Base-by-base conservation (phyloP, 1,140 invertebrate genomes). In the Diorhabda carinulata region DNA sequence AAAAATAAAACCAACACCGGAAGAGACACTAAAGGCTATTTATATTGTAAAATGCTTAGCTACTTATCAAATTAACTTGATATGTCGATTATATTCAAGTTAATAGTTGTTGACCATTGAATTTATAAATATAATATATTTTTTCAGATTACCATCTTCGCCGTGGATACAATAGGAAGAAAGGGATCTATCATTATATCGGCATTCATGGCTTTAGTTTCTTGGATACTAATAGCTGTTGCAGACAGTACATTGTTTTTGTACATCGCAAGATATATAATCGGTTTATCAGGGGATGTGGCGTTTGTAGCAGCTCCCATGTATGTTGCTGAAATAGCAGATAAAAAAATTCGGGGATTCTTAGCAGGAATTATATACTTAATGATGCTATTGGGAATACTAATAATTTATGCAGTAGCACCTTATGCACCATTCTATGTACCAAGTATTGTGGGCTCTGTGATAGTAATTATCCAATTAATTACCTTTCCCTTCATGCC, bases 141-240 rank as follows among this genome's bases (percentile, higher is more conserved):
- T 52, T 52, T 52, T 52, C 47, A 52, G 47, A n/a, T 87, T 6
- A 84, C 83, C 59, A 74, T 84, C 10, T 76, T 72, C 44, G 69
- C 84, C 7, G 84, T 90, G 2, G 88, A 92, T 73, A 84, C 81
- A 72, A 73, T 87, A 47, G 91, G 91, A 3, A 78, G 91, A 3
- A 90, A 88, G 74, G 77, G 76, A 25, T 84, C 87, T 0, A 84
- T 91, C 6, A 77, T 89, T 4, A 60, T 86, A 2, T 80, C 87
- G 0, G 80, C 86, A 0, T 43, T 85, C 0, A 87, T 88, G 0
- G 90, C 88, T 73, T 70, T 88, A 0, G 2, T 86, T 2, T 88
- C 88, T 4, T 92, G 89, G 88, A 52, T 82, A 1, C 69, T 87
- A 1, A 88, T 91, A 41, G 77, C 84, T 3, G 74, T 83, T 45